Base-by-base conservation (phyloP, 2,888 invertebrate species). In the Ceramica pisi region DNA sequence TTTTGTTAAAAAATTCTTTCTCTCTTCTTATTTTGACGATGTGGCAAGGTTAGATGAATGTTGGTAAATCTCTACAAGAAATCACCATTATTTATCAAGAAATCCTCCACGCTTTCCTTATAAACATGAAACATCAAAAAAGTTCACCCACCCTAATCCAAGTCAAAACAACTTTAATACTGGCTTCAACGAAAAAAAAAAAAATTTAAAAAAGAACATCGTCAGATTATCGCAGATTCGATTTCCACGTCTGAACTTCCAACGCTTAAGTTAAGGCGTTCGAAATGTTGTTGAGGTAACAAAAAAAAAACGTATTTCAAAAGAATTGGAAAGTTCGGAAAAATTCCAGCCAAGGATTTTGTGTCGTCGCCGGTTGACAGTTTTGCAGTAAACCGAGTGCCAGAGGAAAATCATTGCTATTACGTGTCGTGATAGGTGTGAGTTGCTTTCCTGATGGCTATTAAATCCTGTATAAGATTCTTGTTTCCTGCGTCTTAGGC, bases 301-400 rank as follows among this genome's bases (percentile, higher is more conserved):
- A 76, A 80, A 82, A 85, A 82, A 82, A 85, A 83, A 82, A 80
- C 75, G 69, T 82, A 80, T 80, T 80, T 74, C 69, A 82, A 67
- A 87, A 81, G 83, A 82, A 88, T 86, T 80, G 81, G 74, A 87
- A 88, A 89, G 85, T 89, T 90, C 79, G 82, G 72, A 67, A 84
- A 86, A 87, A 87, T 84, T 87, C 84, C 82, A 57, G 71, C 75
- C 85, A 84, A 86, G 87, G 87, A 90, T 90, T 90, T 84, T 76
- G 73, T 84, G 83, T 88, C 73, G 81, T 76, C 75, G 78, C 74
- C 82, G 82, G 84, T 87, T 91, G 92, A 91, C 91, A 91, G 88
- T 89, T 88, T 85, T 85, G 86, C 86, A 87, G 88, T 90, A 90
- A 90, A 89, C 89, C 84, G 75, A 85, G 81, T 86, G 82, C 86